A percentile compares a stretch with the other conserved stretches of the same genome.
These are phyloP conservation scores for Scaptodrosophila lebanonensis DNA, from an alignment of 1,140 invertebrate species.

Conservation along the genomic window DNA sequence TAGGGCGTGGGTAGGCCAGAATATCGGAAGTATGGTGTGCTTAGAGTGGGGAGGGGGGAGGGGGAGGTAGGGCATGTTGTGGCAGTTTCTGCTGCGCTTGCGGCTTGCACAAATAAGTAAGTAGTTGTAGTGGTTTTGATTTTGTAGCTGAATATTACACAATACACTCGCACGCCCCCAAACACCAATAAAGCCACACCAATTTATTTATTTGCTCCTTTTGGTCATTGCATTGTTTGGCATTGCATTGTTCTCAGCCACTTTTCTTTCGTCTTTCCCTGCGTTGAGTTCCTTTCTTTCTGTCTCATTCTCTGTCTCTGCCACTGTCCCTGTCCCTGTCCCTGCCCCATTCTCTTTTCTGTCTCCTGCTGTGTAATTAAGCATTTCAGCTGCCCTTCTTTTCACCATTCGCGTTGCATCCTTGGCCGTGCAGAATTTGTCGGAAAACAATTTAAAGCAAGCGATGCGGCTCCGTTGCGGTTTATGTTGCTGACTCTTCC, in stretches of 20 bases:
- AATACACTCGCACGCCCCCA: slow-evolving; percentile 24
- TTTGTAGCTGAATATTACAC: slow-evolving; percentile 41
- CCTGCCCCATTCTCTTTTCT: neutral
- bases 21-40: too few species aligned
- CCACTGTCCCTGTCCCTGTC: neutral
- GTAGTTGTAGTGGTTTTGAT: slow-evolving; percentile 58
- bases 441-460: slow-evolving; percentile 69
- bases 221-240: slow-evolving; percentile 44
- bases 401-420: slow-evolving; percentile 29
- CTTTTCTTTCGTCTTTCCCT: neutral
- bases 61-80: too few species aligned
- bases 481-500: slow-evolving; percentile 6
- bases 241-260: slow-evolving; percentile 24
- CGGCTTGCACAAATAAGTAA: slow-evolving; percentile 45
- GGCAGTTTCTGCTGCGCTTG: slow-evolving; percentile 22
- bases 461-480: slow-evolving; percentile 37
- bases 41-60: too few species aligned
- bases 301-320: slow-evolving; percentile 2
- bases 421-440: slow-evolving; percentile 39
- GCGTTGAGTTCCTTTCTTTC: neutral
- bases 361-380: slow-evolving; percentile 55
- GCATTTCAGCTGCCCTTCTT: slow-evolving; percentile 67
- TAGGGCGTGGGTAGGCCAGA: neutral
- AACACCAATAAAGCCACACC: slow-evolving; percentile 1
- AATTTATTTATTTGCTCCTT: slow-evolving; percentile 34